These are phyloP conservation scores for Gorsachius goisagi DNA, from an alignment of 2,113 vertebrate genomes.

Conservation along the genomic window DNA sequence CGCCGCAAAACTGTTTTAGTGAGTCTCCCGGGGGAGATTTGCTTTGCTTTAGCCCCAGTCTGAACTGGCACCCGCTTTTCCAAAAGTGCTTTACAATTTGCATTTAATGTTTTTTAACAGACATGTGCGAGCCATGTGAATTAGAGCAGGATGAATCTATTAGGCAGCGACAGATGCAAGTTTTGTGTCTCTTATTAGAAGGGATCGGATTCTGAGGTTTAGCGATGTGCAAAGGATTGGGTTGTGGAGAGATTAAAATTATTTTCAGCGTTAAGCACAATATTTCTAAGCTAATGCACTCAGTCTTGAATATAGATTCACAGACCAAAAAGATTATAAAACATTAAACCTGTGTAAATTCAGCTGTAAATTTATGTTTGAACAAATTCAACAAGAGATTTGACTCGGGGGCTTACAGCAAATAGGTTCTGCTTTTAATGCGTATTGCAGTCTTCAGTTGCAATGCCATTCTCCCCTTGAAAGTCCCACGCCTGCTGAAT, in stretches of 20 bases:
- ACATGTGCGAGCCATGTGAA: background rate
- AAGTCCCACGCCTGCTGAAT: conserved; percentile 52
- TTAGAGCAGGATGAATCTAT: conserved; percentile 52
- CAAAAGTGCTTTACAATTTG: background rate
- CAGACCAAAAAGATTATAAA: conserved; percentile 73
- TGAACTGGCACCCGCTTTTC: background rate
- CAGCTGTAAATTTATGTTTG: conserved; percentile 73
- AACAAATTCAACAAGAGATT: conserved; percentile 75
- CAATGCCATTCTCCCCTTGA: conserved; percentile 33
- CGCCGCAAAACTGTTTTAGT: background rate
- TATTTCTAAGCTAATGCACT: conserved; percentile 61
- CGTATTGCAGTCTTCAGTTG: background rate
- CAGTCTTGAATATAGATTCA: conserved; percentile 71
- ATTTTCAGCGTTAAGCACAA: conserved; percentile 71
- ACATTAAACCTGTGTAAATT: conserved; percentile 79
- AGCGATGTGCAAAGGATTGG: conserved; percentile 67
- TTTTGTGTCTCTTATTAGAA: conserved; percentile 59
- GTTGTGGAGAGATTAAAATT: conserved; percentile 73
- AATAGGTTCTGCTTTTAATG: conserved; percentile 54
- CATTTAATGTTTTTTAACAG: conserved; percentile 10
- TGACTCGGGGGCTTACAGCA: conserved; percentile 67
- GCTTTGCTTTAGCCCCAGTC: background rate
- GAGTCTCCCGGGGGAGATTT: background rate
- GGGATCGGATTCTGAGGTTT: conserved; percentile 63
- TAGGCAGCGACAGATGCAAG: conserved; percentile 45